These are phyloP conservation scores for Saturnia japonica DNA, from an alignment of 2,888 invertebrate genomes.

Conservation along the genomic window DNA sequence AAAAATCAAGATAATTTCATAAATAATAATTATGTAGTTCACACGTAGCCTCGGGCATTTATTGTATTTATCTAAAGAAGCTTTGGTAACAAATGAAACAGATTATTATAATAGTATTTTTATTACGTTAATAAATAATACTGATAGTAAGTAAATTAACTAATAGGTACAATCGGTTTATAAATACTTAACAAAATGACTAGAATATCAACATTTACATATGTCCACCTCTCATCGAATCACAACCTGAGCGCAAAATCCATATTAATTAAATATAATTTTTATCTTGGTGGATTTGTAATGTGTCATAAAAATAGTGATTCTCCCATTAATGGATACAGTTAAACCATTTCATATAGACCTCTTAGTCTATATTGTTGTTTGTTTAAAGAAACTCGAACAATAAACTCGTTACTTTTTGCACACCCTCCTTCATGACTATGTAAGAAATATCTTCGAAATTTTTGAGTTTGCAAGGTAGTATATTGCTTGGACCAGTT, in stretches of 20 bases:
- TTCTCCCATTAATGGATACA: neutral
- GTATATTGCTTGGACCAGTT: slow-evolving; percentile 16
- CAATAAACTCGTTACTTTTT: slow-evolving; percentile 28
- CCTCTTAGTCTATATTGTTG: neutral
- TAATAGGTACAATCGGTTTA: slow-evolving; percentile 8
- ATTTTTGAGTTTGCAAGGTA: slow-evolving; percentile 28
- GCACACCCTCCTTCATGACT: slow-evolving; percentile 35
- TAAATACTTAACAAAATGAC: slow-evolving; percentile 13
- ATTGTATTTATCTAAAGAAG: neutral
- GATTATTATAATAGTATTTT: neutral
- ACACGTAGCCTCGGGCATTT: no score
- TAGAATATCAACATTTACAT: slow-evolving; percentile 9
- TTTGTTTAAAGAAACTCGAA: slow-evolving; percentile 30
- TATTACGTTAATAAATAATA: slow-evolving; percentile 2
- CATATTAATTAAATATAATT: neutral
- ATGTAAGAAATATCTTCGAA: slow-evolving; percentile 32
- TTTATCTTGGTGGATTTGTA: neutral
- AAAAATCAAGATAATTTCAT: no score
- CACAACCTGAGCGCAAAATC: neutral
- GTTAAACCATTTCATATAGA: neutral
- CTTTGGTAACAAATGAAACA: neutral
- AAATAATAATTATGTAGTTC: no score
- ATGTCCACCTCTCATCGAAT: neutral
- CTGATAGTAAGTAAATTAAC: slow-evolving; percentile 1
- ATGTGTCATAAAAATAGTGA: neutral